Evolutionary conservation across 2,888 invertebrate species (phyloP).

Genomic region (Ormyrus thymus): DNA sequence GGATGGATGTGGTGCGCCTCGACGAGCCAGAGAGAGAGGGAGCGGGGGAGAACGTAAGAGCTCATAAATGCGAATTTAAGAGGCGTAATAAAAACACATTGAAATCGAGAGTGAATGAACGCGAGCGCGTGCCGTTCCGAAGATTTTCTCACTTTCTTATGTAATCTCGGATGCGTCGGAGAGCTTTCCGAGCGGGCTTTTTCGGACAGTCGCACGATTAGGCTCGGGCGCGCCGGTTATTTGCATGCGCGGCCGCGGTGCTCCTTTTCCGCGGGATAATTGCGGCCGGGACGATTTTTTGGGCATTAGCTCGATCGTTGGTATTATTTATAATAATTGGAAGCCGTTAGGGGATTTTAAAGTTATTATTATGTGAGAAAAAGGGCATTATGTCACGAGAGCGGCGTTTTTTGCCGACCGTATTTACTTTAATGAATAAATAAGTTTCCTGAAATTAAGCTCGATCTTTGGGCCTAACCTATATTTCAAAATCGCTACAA

Average conservation of each 20-base stretch:
- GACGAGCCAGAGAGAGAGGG: constrained; percentile 48
- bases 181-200: not conserved
- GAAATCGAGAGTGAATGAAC: constrained; percentile 75
- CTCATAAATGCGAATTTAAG: constrained; percentile 76
- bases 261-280: not conserved
- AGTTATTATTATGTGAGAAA: constrained; percentile 9
- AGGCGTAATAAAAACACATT: constrained; percentile 76
- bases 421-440: too few relatives aligned
- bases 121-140: constrained; percentile 51
- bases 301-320: not conserved
- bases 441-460: too few relatives aligned
- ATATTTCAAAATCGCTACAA: too few relatives aligned
- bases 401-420: too few relatives aligned
- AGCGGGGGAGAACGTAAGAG: constrained; percentile 72
- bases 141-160: constrained; percentile 56
- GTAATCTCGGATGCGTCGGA: constrained; percentile 35
- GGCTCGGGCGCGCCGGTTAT: not conserved
- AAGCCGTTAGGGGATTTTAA: constrained; percentile 5
- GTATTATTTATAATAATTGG: constrained; percentile 14
- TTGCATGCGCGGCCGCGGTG: constrained; percentile 4
- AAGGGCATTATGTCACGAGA: not conserved
- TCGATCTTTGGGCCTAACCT: too few relatives aligned
- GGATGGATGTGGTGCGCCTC: constrained; percentile 52
- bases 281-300: not conserved
- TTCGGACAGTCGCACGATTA: not conserved